Evolutionary conservation across 2,888 invertebrate species (phyloP).

Genomic region (Amorpha juglandis): DNA sequence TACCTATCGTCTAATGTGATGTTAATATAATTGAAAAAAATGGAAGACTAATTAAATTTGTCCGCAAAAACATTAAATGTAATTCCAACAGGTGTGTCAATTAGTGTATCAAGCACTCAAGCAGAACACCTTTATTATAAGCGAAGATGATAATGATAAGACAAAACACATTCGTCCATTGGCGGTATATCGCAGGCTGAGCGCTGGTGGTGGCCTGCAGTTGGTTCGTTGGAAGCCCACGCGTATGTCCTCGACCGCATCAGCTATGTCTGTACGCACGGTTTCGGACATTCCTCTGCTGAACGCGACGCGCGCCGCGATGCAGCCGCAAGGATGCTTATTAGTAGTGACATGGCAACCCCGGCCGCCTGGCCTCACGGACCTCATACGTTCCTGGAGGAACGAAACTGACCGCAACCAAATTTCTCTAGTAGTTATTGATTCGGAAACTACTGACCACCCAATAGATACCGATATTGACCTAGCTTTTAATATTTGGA

Average conservation of each 20-base stretch:
- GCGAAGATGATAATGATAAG: slow-evolving; percentile 31
- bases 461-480: slow-evolving; percentile 1
- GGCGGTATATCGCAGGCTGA: slow-evolving; percentile 37
- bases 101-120: slow-evolving; percentile 33
- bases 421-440: slow-evolving; percentile 39
- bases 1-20: no score
- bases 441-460: slow-evolving; percentile 10
- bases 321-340: slow-evolving; percentile 37
- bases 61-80: not conserved
- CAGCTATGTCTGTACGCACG: slow-evolving; percentile 39
- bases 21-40: no score
- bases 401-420: slow-evolving; percentile 38
- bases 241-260: slow-evolving; percentile 25
- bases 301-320: slow-evolving; percentile 33
- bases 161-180: slow-evolving; percentile 13
- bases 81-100: slow-evolving; percentile 34
- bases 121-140: slow-evolving; percentile 38
- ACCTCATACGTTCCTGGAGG: slow-evolving; percentile 44
- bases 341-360: slow-evolving; percentile 43
- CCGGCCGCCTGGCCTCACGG: slow-evolving; percentile 39
- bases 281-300: slow-evolving; percentile 40
- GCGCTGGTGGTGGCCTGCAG: slow-evolving; percentile 32
- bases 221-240: slow-evolving; percentile 38
- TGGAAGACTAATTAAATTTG: not conserved
- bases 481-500: slow-evolving; percentile 21